These are phyloP conservation scores for Pomacea canaliculata DNA, from an alignment of 2,888 invertebrate species.

Conservation along the genomic window DNA sequence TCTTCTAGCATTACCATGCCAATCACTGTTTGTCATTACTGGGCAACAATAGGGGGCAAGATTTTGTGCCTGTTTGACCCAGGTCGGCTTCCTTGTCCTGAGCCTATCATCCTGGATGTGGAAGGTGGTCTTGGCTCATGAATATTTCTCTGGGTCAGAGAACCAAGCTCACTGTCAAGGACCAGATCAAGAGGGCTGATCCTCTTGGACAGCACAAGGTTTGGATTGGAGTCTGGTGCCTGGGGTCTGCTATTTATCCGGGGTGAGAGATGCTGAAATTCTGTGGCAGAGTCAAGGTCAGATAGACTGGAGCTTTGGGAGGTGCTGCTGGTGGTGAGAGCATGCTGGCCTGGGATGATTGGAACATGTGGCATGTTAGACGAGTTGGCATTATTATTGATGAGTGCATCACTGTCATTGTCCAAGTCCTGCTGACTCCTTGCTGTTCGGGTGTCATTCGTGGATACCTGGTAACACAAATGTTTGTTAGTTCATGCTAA, in stretches of 20 bases:
- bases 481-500: neutral
- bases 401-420: constrained; percentile 33
- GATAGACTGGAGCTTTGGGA: constrained; percentile 51
- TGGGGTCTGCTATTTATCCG: constrained; percentile 30
- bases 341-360: constrained; percentile 45
- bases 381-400: constrained; percentile 41
- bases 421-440: constrained; percentile 38
- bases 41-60: constrained; percentile 58
- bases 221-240: constrained; percentile 26
- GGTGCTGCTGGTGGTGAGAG: constrained; percentile 53
- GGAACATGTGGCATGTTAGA: neutral
- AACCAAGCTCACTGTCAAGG: constrained; percentile 39
- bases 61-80: constrained; percentile 61
- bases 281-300: constrained; percentile 59
- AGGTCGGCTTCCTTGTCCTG: constrained; percentile 41
- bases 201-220: constrained; percentile 51
- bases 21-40: neutral
- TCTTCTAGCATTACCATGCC: no score
- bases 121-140: constrained; percentile 45
- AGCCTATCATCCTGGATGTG: constrained; percentile 32
- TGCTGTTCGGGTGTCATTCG: constrained; percentile 58
- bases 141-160: constrained; percentile 21
- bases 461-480: constrained; percentile 47
- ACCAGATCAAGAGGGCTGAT: constrained; percentile 59
- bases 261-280: constrained; percentile 40